These are phyloP conservation scores for Siphonodentalium dalli DNA, from an alignment of 2,888 invertebrate species.

Conservation along the genomic window DNA sequence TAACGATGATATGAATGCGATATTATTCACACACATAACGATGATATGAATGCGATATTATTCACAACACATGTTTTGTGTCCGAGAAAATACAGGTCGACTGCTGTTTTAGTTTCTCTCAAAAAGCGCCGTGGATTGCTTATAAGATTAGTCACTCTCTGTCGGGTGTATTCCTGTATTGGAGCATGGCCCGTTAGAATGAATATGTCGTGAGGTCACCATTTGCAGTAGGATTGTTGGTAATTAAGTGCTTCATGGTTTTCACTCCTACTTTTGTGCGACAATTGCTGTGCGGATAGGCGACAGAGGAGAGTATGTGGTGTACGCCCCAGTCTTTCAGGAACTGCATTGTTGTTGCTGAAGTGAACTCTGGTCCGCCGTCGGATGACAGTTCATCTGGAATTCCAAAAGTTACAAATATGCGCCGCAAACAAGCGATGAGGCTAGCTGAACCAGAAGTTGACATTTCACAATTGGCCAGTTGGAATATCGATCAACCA, in stretches of 20 bases:
- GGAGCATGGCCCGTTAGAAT: constrained; percentile 36
- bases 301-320: constrained; percentile 29
- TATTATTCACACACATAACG: too few species aligned
- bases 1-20: too few species aligned
- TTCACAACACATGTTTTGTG: too few species aligned
- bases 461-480: constrained; percentile 27
- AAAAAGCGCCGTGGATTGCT: too few species aligned
- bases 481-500: constrained; percentile 31
- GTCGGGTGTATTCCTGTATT: constrained; percentile 38
- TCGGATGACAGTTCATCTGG: constrained; percentile 30
- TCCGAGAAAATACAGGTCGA: too few species aligned
- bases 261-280: constrained; percentile 31
- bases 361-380: constrained; percentile 30
- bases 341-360: constrained; percentile 25
- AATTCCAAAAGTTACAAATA: constrained; percentile 33
- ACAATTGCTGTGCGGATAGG: constrained; percentile 29
- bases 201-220: constrained; percentile 36
- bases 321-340: constrained; percentile 26
- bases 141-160: too few species aligned
- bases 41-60: too few species aligned
- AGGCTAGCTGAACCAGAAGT: constrained; percentile 24
- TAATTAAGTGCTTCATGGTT: constrained; percentile 31
- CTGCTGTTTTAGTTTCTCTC: too few species aligned
- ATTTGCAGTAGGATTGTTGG: constrained; percentile 33
- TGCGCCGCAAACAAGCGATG: constrained; percentile 18